These are phyloP conservation scores for Calosoma granatense DNA, from an alignment of 1,140 invertebrate genomes.

Conservation along the genomic window DNA sequence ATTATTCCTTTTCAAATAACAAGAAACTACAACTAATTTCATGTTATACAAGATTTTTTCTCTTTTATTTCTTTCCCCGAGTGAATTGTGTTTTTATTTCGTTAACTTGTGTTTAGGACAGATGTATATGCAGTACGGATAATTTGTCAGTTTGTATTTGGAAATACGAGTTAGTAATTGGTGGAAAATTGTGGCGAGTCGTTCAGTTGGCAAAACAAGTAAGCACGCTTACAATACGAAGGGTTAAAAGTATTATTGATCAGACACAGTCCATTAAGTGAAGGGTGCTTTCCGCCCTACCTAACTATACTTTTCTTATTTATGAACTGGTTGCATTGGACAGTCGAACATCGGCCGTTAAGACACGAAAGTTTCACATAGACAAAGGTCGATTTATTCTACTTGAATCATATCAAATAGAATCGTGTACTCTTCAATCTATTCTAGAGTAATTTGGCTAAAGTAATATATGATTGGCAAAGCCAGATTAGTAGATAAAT, in stretches of 20 bases:
- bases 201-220: too few relatives aligned
- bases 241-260: constrained; percentile 7
- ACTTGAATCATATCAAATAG: too few relatives aligned
- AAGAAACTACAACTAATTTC: too few relatives aligned
- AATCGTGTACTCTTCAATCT: too few relatives aligned
- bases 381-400: too few relatives aligned
- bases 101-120: neutral
- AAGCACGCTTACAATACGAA: neutral
- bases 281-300: neutral
- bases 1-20: too few relatives aligned
- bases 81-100: neutral
- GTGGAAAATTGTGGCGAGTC: too few relatives aligned
- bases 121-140: too few relatives aligned
- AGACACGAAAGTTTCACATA: neutral
- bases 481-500: neutral
- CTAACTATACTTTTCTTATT: neutral
- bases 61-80: too few relatives aligned
- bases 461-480: neutral
- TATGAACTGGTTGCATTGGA: constrained; percentile 1
- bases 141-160: neutral
- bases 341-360: neutral
- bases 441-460: too few relatives aligned
- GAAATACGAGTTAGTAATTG: neutral
- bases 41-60: too few relatives aligned
- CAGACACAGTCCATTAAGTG: constrained; percentile 2